phyloP scores from a whole-genome alignment of 1,140 invertebrate species.

The Octopus bimaculoides region DNA sequence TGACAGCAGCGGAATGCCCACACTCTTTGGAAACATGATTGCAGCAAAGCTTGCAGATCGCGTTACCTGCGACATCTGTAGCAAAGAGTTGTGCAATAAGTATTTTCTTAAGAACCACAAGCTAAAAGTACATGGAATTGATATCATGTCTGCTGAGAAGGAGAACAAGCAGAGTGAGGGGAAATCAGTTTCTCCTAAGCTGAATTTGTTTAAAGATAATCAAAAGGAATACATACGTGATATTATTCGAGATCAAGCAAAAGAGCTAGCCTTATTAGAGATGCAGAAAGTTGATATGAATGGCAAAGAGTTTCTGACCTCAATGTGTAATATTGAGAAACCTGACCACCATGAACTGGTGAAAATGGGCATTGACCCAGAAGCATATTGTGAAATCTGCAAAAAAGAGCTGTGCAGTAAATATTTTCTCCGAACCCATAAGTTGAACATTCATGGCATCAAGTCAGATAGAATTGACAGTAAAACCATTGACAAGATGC shows the following conservation, averaged over 20 bases:
- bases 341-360: slow-evolving; percentile 49
- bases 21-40: slow-evolving; percentile 54
- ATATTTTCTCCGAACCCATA: slow-evolving; percentile 52
- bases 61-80: slow-evolving; percentile 95
- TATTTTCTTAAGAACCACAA: slow-evolving; percentile 99
- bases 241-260: slow-evolving; percentile 2
- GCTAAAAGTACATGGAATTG: slow-evolving; percentile 97
- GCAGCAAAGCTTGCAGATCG: slow-evolving; percentile 61
- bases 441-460: slow-evolving; percentile 53
- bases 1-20: slow-evolving; percentile 36
- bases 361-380: slow-evolving; percentile 68
- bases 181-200: not conserved
- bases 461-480: slow-evolving; percentile 13
- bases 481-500: not conserved
- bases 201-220: not conserved
- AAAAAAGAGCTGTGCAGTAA: slow-evolving; percentile 65
- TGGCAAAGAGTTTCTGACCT: slow-evolving; percentile 4
- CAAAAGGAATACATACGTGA: not conserved
- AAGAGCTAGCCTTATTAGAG: not conserved
- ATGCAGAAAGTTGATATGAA: not conserved
- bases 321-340: slow-evolving; percentile 32
- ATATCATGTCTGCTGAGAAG: slow-evolving; percentile 24
- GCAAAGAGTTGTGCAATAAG: slow-evolving; percentile 98
- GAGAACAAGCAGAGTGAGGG: slow-evolving; percentile 11
- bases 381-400: slow-evolving; percentile 82